Base-by-base conservation (phyloP, 2,113 vertebrate species). In the Baryphthengus martii region DNA sequence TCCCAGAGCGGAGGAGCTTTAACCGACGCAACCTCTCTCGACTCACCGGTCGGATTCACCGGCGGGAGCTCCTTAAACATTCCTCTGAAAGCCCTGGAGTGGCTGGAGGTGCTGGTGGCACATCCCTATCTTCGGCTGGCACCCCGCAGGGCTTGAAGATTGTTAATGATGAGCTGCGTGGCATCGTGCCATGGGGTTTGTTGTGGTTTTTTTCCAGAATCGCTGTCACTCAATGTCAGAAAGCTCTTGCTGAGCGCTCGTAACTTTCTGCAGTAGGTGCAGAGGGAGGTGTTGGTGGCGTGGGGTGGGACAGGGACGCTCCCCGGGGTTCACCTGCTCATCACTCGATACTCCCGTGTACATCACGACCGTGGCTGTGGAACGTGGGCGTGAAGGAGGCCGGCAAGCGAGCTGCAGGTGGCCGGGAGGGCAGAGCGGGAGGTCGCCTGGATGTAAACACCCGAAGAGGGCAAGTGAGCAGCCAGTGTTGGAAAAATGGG, bases 211-310 rank as follows among this genome's bases (percentile, higher is more conserved):
- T 67, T 58, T 42, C 52, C 76, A n/a, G 72, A 42, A 79, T 53
- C 6, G 25, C 61, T 0, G 0, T 73, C 10, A 1, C 55, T 83
- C 11, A 0, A 44, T 1, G 1, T 47, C 0, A 1, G 58, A 62
- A 66, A 63, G 80, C 91, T 56, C 13, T 5, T 62, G 44, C 12
- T 5, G 73, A 40, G 44, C 11, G 0, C 40, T 2, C 1, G 10
- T 29, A 63, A 42, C n/a, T 88, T n/a, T 61, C 53, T 10, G 53
- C 31, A 3, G 70, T 3, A 18, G 0, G 2, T 13, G 63, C 11
- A 40, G 45, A 18, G 12, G 44, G 28, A 2, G 71, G 66, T 2
- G 4, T 6, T 13, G 44, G 6, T 35, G 71, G 25, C 2, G 0
- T 15, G 25, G 37, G 39, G 42, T 55, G 82, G 78, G 37, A 67